A percentile compares a stretch with the other conserved stretches of the same genome.
phyloP scores from a whole-genome alignment of 2,797 vertebrate species.

The Eospalax fontanierii region DNA sequence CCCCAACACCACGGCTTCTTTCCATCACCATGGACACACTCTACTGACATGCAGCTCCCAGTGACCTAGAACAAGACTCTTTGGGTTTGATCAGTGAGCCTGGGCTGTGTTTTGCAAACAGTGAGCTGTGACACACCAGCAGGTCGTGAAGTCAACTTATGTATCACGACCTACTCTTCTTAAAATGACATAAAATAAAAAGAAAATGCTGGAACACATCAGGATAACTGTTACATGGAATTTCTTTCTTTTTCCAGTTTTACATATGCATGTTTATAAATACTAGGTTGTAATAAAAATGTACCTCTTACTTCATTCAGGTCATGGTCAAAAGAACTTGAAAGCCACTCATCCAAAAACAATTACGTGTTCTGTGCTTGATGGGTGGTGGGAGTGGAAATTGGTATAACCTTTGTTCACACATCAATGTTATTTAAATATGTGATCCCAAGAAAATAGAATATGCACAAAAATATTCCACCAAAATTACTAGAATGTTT shows the following conservation, averaged over 20 bases:
- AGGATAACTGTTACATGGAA: neutral
- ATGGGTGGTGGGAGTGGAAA: neutral
- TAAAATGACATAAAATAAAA: conserved; percentile 25
- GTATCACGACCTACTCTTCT: neutral
- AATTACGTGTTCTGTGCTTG: neutral
- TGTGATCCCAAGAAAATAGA: neutral
- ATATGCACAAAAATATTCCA: neutral
- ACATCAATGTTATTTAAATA: conserved; percentile 5
- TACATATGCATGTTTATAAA: neutral
- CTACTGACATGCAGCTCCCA: neutral
- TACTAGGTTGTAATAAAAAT: neutral
- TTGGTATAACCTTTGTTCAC: neutral
- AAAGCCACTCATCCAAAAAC: neutral
- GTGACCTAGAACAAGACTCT: neutral
- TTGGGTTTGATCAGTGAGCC: neutral
- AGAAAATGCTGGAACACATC: neutral
- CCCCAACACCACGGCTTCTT: neutral
- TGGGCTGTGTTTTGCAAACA: neutral
- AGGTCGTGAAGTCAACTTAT: neutral
- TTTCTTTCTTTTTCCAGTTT: neutral
- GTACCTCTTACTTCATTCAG: neutral
- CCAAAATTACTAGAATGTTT: neutral
- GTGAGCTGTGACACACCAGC: neutral
- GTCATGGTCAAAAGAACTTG: conserved; percentile 7
- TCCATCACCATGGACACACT: neutral